phyloP scores from a whole-genome alignment of 2,113 vertebrate genomes.

The Meles meles region DNA sequence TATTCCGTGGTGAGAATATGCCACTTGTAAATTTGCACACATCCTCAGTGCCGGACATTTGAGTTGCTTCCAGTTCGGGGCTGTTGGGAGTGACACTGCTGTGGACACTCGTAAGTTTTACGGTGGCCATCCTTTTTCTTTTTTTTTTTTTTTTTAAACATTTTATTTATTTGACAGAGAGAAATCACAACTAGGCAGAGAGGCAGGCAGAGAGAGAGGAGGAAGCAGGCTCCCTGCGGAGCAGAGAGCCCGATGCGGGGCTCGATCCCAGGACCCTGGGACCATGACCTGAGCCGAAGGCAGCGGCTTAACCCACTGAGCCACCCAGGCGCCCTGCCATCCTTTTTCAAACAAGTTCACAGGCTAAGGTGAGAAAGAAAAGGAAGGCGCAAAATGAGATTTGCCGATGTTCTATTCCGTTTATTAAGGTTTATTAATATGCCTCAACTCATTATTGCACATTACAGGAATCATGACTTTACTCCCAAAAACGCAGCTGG shows the following conservation, averaged over 20 bases:
- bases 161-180: too few species aligned
- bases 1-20: neutral
- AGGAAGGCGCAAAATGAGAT: neutral
- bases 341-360: neutral
- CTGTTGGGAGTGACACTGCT: neutral
- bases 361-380: neutral
- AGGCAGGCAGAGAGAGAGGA: too few species aligned
- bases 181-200: too few species aligned
- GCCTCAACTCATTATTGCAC: neutral
- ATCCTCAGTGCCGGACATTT: neutral
- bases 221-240: too few species aligned
- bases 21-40: neutral
- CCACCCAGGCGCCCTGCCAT: too few species aligned
- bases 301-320: too few species aligned
- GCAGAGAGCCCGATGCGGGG: too few species aligned
- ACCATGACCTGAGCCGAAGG: too few species aligned
- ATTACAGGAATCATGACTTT: neutral
- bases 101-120: neutral
- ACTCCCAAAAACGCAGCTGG: neutral
- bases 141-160: neutral
- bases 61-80: neutral
- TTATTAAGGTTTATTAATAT: neutral
- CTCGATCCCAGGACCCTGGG: too few species aligned
- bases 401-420: neutral
- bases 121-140: neutral